These are phyloP conservation scores for Gavialis gangeticus DNA, from an alignment of 2,113 vertebrate species.

Conservation along the genomic window DNA sequence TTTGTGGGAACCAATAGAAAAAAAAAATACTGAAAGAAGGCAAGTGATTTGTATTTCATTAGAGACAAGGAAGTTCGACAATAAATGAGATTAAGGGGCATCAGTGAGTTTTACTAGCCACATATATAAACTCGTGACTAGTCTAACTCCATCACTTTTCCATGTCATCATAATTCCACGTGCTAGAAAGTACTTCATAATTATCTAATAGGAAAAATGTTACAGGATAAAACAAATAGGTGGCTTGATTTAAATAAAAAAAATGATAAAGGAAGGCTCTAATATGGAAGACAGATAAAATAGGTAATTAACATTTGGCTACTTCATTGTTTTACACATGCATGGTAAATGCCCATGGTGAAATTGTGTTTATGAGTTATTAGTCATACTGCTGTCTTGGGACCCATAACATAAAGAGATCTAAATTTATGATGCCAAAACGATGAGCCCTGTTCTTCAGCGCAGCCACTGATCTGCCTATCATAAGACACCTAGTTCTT, in stretches of 20 bases:
- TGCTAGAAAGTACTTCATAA: not conserved
- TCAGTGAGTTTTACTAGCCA: rapidly evolving
- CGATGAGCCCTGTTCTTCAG: not conserved
- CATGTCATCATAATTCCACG: not conserved
- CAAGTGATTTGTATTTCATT: not conserved
- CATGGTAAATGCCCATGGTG: not conserved
- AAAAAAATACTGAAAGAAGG: not conserved
- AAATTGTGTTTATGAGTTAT: not conserved
- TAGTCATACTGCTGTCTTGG: not conserved
- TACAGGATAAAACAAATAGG: not conserved
- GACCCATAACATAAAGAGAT: not conserved
- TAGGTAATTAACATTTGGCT: not conserved
- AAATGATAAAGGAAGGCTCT: not conserved
- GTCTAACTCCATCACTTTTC: not conserved
- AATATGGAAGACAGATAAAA: not conserved
- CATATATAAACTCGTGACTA: not conserved
- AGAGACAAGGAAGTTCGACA: not conserved
- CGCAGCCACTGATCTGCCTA: not conserved
- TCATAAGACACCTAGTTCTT: not conserved
- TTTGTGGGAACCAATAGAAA: not conserved
- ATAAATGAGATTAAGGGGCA: not conserved
- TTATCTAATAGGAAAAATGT: not conserved
- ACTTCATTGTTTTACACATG: not conserved
- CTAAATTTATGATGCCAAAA: not conserved
- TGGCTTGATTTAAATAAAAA: not conserved